These are phyloP conservation scores for Podarcis raffonei DNA, from an alignment of 2,113 vertebrate genomes.

Conservation along the genomic window DNA sequence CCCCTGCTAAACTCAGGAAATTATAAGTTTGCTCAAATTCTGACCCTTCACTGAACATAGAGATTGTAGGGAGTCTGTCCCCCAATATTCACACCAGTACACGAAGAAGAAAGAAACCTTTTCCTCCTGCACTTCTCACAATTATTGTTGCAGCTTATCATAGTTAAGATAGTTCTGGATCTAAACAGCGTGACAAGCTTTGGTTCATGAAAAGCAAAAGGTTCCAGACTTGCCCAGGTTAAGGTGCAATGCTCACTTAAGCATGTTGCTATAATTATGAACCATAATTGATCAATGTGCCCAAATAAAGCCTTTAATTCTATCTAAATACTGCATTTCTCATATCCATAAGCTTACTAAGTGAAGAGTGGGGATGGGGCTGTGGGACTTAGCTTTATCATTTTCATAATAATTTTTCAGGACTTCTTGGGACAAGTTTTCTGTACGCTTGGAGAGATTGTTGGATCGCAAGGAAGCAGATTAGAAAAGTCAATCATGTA, in stretches of 20 bases:
- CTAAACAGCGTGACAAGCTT: too few relatives aligned
- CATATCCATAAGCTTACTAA: background rate
- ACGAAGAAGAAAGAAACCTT: too few relatives aligned
- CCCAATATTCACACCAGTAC: too few relatives aligned
- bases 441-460: slow-evolving; percentile 94
- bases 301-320: background rate
- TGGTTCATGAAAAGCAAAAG: too few relatives aligned
- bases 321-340: background rate
- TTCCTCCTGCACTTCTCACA: too few relatives aligned
- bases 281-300: background rate
- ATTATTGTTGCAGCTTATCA: too few relatives aligned
- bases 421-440: slow-evolving; percentile 96
- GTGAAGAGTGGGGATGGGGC: background rate
- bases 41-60: too few relatives aligned
- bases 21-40: too few relatives aligned
- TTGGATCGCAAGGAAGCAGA: slow-evolving; percentile 93
- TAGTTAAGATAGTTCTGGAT: too few relatives aligned
- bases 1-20: too few relatives aligned
- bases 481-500: slow-evolving; percentile 91
- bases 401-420: slow-evolving; percentile 74
- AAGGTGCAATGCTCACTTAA: background rate
- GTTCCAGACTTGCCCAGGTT: background rate
- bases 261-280: background rate
- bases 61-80: too few relatives aligned
- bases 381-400: slow-evolving; percentile 17